A percentile compares a stretch with the other conserved stretches of the same genome.
Evolutionary conservation across 2,888 invertebrate genomes (phyloP).

Genomic region (Dicranocentrus wangi): DNA sequence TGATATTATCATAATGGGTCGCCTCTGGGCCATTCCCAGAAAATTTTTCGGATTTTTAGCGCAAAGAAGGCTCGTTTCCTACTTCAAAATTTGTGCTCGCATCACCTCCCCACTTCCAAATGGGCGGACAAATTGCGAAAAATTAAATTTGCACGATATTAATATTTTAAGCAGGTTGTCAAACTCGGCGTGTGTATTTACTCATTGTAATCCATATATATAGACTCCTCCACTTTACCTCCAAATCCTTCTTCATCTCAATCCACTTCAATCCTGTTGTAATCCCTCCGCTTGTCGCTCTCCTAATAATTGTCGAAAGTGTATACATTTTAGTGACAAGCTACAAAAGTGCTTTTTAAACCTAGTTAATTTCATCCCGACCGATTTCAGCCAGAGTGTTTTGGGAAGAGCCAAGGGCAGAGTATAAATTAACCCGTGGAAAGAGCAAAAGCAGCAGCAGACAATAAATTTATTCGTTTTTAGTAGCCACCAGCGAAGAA

Average conservation of each 20-base stretch:
- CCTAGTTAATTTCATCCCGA: slow-evolving; percentile 7
- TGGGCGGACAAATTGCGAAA: too few species aligned
- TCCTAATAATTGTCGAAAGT: too few species aligned
- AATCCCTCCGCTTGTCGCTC: not conserved
- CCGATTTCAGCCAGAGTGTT: not conserved
- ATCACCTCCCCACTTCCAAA: not conserved
- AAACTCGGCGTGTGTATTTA: too few species aligned
- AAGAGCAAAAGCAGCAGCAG: slow-evolving; percentile 54
- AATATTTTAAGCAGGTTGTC: too few species aligned
- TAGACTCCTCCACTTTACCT: too few species aligned
- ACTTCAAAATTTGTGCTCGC: not conserved
- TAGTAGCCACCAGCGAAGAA: slow-evolving; percentile 49
- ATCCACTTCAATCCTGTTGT: not conserved
- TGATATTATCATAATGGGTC: slow-evolving; percentile 56
- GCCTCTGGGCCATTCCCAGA: slow-evolving; percentile 17
- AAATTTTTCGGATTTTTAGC: not conserved
- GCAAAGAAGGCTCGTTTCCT: not conserved
- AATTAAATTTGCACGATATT: too few species aligned
- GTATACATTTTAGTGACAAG: not conserved
- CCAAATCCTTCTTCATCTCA: too few species aligned
- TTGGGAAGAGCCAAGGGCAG: slow-evolving; percentile 33
- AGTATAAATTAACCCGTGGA: slow-evolving; percentile 53
- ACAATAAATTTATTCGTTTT: slow-evolving; percentile 62
- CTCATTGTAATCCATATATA: too few species aligned
- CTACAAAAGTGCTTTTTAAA: not conserved